A percentile compares a stretch with the other conserved stretches of the same genome.
Conservation (phyloP, 2,113 vertebrate species). For the Spermophilus dauricus region DNA sequence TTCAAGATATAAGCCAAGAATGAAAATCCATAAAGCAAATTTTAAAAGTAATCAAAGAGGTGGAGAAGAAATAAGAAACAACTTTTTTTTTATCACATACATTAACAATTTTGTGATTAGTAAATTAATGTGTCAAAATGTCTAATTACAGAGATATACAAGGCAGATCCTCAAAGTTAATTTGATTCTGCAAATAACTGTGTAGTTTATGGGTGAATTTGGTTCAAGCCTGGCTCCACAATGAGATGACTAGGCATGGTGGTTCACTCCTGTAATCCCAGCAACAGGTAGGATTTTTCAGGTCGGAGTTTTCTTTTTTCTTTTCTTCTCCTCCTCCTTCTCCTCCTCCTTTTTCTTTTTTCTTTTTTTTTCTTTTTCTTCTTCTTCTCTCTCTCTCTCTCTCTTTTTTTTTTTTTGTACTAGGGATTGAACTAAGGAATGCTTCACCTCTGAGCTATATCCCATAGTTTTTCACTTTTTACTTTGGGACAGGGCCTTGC, state of each 20-base stretch:
- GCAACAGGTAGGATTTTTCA: too few relatives aligned
- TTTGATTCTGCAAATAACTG: not conserved
- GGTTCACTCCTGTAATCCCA: too few relatives aligned
- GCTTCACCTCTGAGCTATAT: too few relatives aligned
- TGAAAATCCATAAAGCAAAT: not conserved
- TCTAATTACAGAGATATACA: not conserved
- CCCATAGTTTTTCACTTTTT: too few relatives aligned
- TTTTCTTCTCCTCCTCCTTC: accelerated
- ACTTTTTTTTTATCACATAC: not conserved
- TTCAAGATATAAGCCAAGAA: not conserved
- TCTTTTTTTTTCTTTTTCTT: accelerated
- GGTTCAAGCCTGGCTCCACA: not conserved
- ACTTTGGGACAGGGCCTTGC: too few relatives aligned
- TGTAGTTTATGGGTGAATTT: not conserved
- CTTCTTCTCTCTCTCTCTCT: too few relatives aligned
- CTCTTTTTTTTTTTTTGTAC: not conserved
- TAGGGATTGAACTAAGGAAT: too few relatives aligned
- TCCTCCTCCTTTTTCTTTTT: accelerated
- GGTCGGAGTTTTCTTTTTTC: too few relatives aligned
- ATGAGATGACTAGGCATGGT: too few relatives aligned
- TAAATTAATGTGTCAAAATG: not conserved
- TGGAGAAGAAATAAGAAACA: not conserved
- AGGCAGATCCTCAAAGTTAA: not conserved
- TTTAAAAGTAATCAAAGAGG: not conserved
- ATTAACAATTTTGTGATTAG: not conserved